Conservation (phyloP, 2,113 vertebrate species). For the Nothobranchius furzeri region DNA sequence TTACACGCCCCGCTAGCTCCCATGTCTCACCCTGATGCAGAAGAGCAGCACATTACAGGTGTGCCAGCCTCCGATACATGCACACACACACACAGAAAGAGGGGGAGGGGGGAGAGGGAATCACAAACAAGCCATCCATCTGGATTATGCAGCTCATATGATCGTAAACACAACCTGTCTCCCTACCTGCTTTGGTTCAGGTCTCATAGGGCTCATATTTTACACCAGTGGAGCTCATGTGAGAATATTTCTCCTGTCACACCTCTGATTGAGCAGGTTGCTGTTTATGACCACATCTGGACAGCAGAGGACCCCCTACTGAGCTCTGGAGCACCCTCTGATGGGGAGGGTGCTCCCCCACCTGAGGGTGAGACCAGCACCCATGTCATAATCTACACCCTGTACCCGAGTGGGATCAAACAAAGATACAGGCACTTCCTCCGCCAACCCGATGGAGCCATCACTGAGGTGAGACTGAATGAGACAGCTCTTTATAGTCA, state of each 20-base stretch:
- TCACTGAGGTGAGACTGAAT: constrained; percentile 84
- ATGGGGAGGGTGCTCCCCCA: constrained; percentile 42
- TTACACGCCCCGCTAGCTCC: constrained; percentile 76
- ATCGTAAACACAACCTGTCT: constrained; percentile 60
- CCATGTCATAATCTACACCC: constrained; percentile 81
- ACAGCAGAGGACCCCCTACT: constrained; percentile 74
- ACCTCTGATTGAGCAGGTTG: constrained; percentile 85
- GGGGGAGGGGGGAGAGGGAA: constrained; percentile 22
- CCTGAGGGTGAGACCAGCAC: constrained; percentile 73
- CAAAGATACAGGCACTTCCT: constrained; percentile 88
- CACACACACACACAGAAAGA: constrained; percentile 31
- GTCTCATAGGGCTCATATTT: constrained; percentile 49
- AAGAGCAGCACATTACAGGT: constrained; percentile 76
- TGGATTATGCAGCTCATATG: constrained; percentile 43
- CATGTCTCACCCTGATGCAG: constrained; percentile 71
- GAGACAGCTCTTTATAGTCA: too few relatives aligned
- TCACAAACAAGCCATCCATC: constrained; percentile 45
- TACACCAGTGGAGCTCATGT: constrained; percentile 10
- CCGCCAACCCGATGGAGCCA: constrained; percentile 84
- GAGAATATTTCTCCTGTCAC: neutral
- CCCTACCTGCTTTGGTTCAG: constrained; percentile 63
- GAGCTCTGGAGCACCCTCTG: constrained; percentile 56
- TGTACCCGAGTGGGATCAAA: constrained; percentile 83
- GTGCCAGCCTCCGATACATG: constrained; percentile 43
- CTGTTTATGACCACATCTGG: constrained; percentile 90